These are phyloP conservation scores for Scelioninae gen. 1 DNA, from an alignment of 2,888 invertebrate genomes.

Conservation along the genomic window DNA sequence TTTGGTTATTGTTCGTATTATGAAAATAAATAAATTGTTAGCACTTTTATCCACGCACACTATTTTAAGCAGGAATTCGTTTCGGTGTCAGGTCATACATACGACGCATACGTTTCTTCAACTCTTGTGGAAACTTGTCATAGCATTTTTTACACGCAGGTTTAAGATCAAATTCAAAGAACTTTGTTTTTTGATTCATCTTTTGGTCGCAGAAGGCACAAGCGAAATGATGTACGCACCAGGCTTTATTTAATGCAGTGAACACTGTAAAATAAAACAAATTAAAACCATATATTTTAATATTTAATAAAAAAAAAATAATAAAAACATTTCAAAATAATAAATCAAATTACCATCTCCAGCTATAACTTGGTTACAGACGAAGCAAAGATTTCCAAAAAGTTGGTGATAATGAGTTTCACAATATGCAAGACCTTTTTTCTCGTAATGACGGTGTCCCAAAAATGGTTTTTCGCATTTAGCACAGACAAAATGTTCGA, in stretches of 20 bases:
- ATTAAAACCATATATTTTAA: constrained; percentile 22
- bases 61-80: constrained; percentile 83
- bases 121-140: constrained; percentile 97
- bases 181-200: constrained; percentile 98
- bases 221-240: constrained; percentile 99
- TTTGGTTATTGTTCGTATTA: constrained; percentile 62
- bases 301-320: neutral
- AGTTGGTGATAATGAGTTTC: constrained; percentile 99
- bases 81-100: constrained; percentile 92
- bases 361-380: constrained; percentile 98
- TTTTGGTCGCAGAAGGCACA: constrained; percentile 98
- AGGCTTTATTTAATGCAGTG: constrained; percentile 98
- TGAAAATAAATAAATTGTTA: constrained; percentile 55
- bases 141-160: constrained; percentile 99
- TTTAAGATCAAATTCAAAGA: constrained; percentile 99
- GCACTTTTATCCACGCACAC: neutral
- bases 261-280: constrained; percentile 89
- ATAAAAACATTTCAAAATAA: constrained; percentile 11
- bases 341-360: constrained; percentile 91
- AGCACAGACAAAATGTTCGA: constrained; percentile 99
- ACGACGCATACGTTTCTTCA: constrained; percentile 95
- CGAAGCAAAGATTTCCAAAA: constrained; percentile 99
- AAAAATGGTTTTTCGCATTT: constrained; percentile 99
- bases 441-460: constrained; percentile 99
- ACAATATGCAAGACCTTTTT: constrained; percentile 99